phyloP scores from a whole-genome alignment of 2,113 vertebrate species.

The Verasper variegatus region DNA sequence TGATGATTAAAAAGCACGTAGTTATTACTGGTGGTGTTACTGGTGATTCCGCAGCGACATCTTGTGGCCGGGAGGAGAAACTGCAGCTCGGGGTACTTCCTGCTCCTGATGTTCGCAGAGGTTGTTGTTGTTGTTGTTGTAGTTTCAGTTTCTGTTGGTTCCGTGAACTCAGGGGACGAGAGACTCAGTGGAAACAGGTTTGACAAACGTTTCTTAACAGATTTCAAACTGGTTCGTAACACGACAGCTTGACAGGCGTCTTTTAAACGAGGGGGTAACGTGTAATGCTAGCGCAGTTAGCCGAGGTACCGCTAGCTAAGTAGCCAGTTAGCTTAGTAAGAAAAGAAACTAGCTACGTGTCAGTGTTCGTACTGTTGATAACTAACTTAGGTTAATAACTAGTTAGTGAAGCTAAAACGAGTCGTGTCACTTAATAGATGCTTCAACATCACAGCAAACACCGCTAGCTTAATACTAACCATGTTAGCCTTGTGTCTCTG shows the following conservation, averaged over 20 bases:
- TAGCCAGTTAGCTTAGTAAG: background rate
- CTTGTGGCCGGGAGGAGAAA: constrained; percentile 20
- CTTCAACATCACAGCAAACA: no score
- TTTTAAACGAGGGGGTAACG: no score
- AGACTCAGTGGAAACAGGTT: no score
- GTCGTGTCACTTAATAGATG: no score
- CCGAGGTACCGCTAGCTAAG: constrained; percentile 8
- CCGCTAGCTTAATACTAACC: no score
- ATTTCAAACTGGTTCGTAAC: no score
- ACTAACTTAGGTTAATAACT: background rate
- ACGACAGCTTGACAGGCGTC: no score
- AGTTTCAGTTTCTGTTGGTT: background rate
- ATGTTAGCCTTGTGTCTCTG: no score
- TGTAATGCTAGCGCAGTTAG: background rate
- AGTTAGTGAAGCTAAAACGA: background rate
- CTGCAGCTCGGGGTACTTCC: background rate
- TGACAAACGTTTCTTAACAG: background rate
- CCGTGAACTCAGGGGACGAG: no score
- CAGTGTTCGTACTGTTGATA: background rate
- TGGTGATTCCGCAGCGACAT: constrained; percentile 11
- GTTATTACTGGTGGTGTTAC: background rate
- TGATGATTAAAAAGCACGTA: background rate
- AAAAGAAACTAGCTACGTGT: no score
- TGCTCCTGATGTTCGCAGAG: no score
- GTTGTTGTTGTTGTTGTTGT: no score